Evolutionary conservation across 2,797 vertebrate genomes (phyloP).

Genomic region (Pristis pectinata): DNA sequence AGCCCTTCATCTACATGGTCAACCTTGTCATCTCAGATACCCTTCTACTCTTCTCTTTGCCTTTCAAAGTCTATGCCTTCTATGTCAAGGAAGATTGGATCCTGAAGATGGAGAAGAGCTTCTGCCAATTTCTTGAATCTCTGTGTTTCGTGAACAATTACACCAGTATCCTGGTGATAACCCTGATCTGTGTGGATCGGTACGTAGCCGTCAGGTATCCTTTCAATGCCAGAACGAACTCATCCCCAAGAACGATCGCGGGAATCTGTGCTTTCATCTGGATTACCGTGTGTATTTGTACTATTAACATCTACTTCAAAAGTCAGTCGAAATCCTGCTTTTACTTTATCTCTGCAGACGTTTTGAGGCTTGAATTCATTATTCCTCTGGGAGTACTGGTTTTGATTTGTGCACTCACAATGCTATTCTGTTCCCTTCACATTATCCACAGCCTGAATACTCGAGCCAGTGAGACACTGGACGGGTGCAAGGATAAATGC

Average conservation of each 20-base stretch:
- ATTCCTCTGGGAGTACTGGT: constrained; percentile 44
- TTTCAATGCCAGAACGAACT: constrained; percentile 44
- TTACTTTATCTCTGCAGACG: constrained; percentile 49
- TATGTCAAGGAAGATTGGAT: constrained; percentile 35
- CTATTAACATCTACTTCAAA: constrained; percentile 36
- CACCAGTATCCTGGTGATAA: constrained; percentile 55
- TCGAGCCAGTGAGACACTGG: neutral
- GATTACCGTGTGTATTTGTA: constrained; percentile 40
- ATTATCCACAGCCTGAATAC: constrained; percentile 50
- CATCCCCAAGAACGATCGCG: constrained; percentile 46
- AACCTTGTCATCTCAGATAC: constrained; percentile 55
- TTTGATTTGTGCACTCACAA: constrained; percentile 46
- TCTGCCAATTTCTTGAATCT: constrained; percentile 54
- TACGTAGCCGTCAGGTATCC: constrained; percentile 55
- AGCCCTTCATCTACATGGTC: constrained; percentile 59
- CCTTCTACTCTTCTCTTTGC: constrained; percentile 63
- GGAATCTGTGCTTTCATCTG: constrained; percentile 53
- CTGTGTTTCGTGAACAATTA: constrained; percentile 62
- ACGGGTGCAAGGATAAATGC: neutral
- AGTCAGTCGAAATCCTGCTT: constrained; percentile 43
- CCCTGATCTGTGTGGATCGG: constrained; percentile 59
- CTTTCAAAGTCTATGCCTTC: constrained; percentile 55
- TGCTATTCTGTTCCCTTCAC: constrained; percentile 52
- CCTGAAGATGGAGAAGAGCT: accelerated
- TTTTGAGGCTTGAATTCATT: accelerated